Conservation (phyloP, 2,113 vertebrate species). For the Malurus cyaneus region DNA sequence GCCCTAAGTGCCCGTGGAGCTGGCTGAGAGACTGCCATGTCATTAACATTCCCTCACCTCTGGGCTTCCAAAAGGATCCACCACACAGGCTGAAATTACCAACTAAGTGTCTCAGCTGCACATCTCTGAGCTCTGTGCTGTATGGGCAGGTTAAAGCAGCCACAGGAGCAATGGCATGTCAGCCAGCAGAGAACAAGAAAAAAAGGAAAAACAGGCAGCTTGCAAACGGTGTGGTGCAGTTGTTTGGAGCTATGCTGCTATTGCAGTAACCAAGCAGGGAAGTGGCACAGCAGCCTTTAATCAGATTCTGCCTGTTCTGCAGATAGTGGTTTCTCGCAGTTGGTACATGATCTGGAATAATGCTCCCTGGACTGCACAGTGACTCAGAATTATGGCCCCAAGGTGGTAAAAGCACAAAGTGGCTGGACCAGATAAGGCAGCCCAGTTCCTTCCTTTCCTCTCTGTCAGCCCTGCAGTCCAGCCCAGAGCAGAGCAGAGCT, state of each 20-base stretch:
- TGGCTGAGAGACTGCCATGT: background rate
- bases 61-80: background rate
- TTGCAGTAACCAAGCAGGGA: background rate
- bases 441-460: conserved; percentile 21
- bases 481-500: background rate
- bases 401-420: background rate
- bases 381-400: background rate
- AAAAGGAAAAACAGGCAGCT: background rate
- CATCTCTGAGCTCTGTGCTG: background rate
- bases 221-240: background rate
- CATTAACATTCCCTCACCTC: background rate
- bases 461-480: background rate
- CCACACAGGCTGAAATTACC: background rate
- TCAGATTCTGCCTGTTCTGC: background rate
- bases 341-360: background rate
- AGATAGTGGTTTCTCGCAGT: background rate
- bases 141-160: background rate
- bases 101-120: background rate
- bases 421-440: conserved; percentile 32
- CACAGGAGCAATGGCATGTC: background rate
- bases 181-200: background rate
- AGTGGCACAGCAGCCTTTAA: background rate
- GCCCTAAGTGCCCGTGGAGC: fast-evolving
- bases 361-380: fast-evolving
- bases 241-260: background rate